Evolutionary conservation across 2,113 vertebrate species (phyloP), one percentile per base, ranked within the genome.

Genomic region (Serilophus lunatus): DNA sequence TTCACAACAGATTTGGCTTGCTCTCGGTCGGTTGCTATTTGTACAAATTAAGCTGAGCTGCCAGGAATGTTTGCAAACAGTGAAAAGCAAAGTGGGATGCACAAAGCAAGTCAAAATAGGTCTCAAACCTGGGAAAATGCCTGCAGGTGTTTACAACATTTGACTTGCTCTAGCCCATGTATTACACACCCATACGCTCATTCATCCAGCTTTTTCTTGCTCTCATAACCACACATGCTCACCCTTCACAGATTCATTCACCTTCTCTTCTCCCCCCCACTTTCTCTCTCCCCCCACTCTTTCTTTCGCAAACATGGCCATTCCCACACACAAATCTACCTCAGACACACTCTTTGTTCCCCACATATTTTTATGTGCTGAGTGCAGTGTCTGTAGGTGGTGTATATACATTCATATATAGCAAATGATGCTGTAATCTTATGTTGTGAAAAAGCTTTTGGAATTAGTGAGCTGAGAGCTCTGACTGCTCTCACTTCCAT

Each of bases 21-120:
- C 77, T 90, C 57, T 95, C 26, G 12, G 84, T 84, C 8, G 65
- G 85, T 93, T 97, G 95, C 90, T 95, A 79, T 97, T 96, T 97
- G 95, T 90, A 94, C n/a, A 9, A 95, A 91, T 95, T 91, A 96
- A 71, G 56, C 92, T 90, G 88, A 86, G 82, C 92, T 94, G 91
- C 93, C 84, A 95, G 87, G 83, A 91, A 86, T 8, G 18, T 96
- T 95, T 96, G 94, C 93, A 96, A 96, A 97, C 94, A 97, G 83
- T 68, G 86, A 90, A 93, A 80, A 96, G 90, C 60, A 76, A 90
- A 96, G 74, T 90, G 90, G 91, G 92, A 92, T 96, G 79, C 88
- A 95, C 70, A 94, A 92, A 86, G 70, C 81, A 91, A 92, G 57
- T 88, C 90, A 96, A 92, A 96, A 92, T 85, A 65, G 66, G 86